A percentile compares a stretch with the other conserved stretches of the same genome.
Conservation (phyloP, 1,140 invertebrate species). For the Drosophila obscura region DNA sequence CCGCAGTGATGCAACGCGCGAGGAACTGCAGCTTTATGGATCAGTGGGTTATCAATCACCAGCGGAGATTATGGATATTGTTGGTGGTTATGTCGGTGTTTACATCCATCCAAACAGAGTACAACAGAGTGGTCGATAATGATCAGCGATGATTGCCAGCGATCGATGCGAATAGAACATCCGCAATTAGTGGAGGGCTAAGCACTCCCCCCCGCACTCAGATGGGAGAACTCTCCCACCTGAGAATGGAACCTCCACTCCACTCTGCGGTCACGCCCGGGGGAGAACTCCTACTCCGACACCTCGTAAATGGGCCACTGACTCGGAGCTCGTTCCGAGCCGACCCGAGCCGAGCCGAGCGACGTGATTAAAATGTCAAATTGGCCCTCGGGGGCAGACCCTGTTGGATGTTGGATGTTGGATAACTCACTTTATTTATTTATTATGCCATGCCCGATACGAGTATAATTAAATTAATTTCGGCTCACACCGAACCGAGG, state of each 20-base stretch:
- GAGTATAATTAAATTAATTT: constrained; percentile 80
- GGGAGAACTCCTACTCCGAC: constrained; percentile 26
- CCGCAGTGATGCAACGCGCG: constrained; percentile 13
- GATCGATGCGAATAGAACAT: constrained; percentile 3
- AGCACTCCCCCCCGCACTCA: background rate
- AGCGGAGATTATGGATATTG: background rate
- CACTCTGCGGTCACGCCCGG: constrained; percentile 25
- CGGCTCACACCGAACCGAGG: constrained; percentile 9
- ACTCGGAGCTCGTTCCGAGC: background rate
- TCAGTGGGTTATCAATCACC: constrained; percentile 39
- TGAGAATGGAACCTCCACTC: constrained; percentile 12
- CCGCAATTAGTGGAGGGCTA: constrained; percentile 6
- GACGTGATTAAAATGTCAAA: constrained; percentile 78
- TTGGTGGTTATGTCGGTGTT: constrained; percentile 6
- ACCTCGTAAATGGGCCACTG: constrained; percentile 53
- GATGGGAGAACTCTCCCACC: background rate
- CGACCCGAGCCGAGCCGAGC: constrained; percentile 23
- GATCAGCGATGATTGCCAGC: constrained; percentile 7
- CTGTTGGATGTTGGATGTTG: constrained; percentile 42
- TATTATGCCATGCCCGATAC: constrained; percentile 63
- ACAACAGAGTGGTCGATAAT: background rate
- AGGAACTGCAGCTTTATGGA: constrained; percentile 40
- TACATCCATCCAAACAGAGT: background rate
- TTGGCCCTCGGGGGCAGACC: constrained; percentile 21
- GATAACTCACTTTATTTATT: constrained; percentile 74